These are phyloP conservation scores for Sparidentex hasta DNA, from an alignment of 2,797 vertebrate species.

Conservation along the genomic window DNA sequence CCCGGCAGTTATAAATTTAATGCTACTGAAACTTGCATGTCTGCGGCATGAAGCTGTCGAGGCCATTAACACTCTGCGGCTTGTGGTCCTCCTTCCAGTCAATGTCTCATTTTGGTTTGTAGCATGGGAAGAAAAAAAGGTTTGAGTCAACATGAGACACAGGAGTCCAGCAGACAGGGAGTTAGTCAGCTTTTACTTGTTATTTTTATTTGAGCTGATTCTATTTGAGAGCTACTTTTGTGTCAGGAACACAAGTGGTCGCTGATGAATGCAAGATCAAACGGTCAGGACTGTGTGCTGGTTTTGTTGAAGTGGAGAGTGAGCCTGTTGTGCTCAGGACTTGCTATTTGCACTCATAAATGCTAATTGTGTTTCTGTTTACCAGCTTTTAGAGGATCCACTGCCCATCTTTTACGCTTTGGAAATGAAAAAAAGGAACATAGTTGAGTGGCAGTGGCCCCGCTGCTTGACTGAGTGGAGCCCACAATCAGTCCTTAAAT, in stretches of 20 bases:
- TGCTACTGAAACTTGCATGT: conserved; percentile 44
- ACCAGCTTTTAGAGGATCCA: conserved; percentile 49
- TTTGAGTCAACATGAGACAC: conserved; percentile 30
- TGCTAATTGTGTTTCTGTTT: conserved; percentile 64
- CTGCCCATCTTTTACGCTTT: conserved; percentile 40
- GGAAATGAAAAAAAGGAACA: conserved; percentile 31
- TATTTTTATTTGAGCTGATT: conserved; percentile 45
- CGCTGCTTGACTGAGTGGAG: conserved; percentile 43
- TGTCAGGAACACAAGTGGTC: conserved; percentile 45
- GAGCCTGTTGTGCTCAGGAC: conserved; percentile 28
- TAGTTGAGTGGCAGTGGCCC: conserved; percentile 44
- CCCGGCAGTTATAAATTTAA: conserved; percentile 36
- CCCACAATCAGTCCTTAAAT: conserved; percentile 52
- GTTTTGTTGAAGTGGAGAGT: conserved; percentile 39
- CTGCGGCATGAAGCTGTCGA: conserved; percentile 43
- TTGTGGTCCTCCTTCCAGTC: conserved; percentile 67
- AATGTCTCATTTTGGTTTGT: conserved; percentile 68
- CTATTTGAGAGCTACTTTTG: conserved; percentile 65
- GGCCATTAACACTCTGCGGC: conserved; percentile 66
- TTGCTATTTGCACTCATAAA: conserved; percentile 59
- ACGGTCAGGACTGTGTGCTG: conserved; percentile 34
- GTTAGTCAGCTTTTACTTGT: conserved; percentile 27
- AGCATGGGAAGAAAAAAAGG: conserved; percentile 46
- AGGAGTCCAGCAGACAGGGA: conserved; percentile 44
- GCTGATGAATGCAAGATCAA: conserved; percentile 63